phyloP scores from a whole-genome alignment of 2,888 invertebrate genomes.

The Toxonevra muliebris region DNA sequence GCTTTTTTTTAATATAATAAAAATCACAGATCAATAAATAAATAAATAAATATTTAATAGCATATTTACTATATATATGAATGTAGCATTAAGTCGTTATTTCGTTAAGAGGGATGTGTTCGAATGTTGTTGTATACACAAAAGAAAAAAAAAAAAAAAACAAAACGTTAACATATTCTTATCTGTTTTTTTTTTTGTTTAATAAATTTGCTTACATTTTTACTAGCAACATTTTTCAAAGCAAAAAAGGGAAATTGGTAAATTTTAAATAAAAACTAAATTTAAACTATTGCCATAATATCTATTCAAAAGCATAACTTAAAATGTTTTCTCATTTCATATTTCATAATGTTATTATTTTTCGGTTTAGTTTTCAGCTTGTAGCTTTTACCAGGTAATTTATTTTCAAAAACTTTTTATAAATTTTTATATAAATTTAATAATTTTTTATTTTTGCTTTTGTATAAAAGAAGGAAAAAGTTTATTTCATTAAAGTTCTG shows the following conservation, averaged over 20 bases:
- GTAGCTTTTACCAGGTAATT: conserved; percentile 8
- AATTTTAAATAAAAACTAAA: conserved; percentile 25
- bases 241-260: conserved; percentile 24
- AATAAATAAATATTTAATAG: conserved; percentile 1
- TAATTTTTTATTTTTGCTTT: too few relatives aligned
- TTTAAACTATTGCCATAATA: neutral
- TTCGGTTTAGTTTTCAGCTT: conserved; percentile 14
- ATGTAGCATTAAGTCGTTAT: conserved; percentile 15
- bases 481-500: too few relatives aligned
- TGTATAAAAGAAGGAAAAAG: too few relatives aligned
- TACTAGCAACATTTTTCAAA: conserved; percentile 28
- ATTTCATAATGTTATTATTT: neutral
- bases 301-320: too few relatives aligned
- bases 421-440: too few relatives aligned
- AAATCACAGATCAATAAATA: conserved; percentile 12
- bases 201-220: conserved; percentile 13
- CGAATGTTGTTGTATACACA: conserved; percentile 10
- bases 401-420: neutral
- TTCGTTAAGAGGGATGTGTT: conserved; percentile 12
- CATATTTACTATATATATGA: neutral
- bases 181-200: conserved; percentile 12
- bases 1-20: neutral
- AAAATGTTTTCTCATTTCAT: neutral
- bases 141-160: conserved; percentile 30
- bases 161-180: neutral